Base-by-base conservation (phyloP, 2,888 invertebrate species). In the Temnothorax rugatulus region DNA sequence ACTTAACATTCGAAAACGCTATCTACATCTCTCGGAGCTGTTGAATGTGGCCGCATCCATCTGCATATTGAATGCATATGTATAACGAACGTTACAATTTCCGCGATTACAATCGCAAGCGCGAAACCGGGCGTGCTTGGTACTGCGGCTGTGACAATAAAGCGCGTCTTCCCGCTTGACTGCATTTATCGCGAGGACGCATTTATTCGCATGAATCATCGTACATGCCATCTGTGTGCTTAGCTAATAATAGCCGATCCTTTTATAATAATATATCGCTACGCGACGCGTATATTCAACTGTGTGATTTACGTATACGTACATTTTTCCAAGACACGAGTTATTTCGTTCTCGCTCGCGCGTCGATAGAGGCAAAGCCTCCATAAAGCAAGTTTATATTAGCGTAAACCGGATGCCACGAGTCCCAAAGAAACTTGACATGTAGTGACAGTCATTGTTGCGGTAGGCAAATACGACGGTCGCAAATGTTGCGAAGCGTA, bases 181-280 rank as follows among this genome's bases (percentile, higher is more conserved):
- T 82, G 76, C 86, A 86, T 86, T 90, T 90, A 87, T 90, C 86
- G 81, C 82, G 81, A 77, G 87, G 59, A 73, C 74, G 41, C 84
- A 81, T 82, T 90, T 89, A 87, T 85, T 82, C 71, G 54, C 34
- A 68, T 88, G 90, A 90, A 83, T 90, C 89, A 90, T 85, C 68
- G 69, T 59, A 25, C 63, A 75, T 87, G 85, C 85, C 86, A 89
- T 88, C 86, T 88, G 89, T 63, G 84, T 66, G 84, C 21, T 59
- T 25, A 34, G 83, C 88, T 90, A 90, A 88, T 87, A 88, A 88
- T 89, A 89, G 74, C 84, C 64, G 83, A 84, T 84, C 82, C 64
- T 61, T 86, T 74, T 85, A 82, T 89, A 89, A 87, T 64, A 86
- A 89, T 83, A 66, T 59, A 66, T 73, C 41, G 25, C 34, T 5